Conservation (phyloP, 1,140 invertebrate species). For the Drosophila punjabiensis region DNA sequence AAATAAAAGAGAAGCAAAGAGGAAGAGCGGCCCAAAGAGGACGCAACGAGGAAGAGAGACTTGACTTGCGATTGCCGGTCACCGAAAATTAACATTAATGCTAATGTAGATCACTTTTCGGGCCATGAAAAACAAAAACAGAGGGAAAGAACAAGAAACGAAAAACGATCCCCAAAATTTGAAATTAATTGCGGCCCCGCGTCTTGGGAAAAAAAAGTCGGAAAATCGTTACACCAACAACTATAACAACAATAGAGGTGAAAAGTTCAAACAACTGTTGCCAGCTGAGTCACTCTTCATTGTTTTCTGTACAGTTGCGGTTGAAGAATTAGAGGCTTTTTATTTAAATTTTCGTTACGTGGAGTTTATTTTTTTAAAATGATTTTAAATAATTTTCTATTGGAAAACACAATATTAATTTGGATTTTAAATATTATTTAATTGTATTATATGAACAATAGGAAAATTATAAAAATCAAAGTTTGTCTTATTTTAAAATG, state of each 20-base stretch:
- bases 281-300: slow-evolving; percentile 20
- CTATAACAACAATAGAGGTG: slow-evolving; percentile 25
- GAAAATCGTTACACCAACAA: slow-evolving; percentile 56
- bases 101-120: slow-evolving; percentile 65
- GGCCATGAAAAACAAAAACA: neutral
- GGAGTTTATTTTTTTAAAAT: neutral
- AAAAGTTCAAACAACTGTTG: slow-evolving; percentile 71
- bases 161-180: slow-evolving; percentile 43
- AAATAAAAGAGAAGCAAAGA: slow-evolving; percentile 12
- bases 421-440: no score
- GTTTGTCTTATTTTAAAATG: no score
- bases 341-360: neutral
- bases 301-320: slow-evolving; percentile 32
- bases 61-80: slow-evolving; percentile 19
- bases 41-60: slow-evolving; percentile 27
- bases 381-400: no score
- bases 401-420: no score
- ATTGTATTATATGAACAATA: no score
- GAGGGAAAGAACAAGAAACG: slow-evolving; percentile 1
- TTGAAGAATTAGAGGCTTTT: slow-evolving; percentile 12
- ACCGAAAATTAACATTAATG: slow-evolving; percentile 68
- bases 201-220: slow-evolving; percentile 16
- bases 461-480: no score
- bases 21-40: slow-evolving; percentile 23
- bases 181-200: slow-evolving; percentile 60